Base-by-base conservation (phyloP, 2,113 vertebrate species). In the Chinchilla lanigera region DNA sequence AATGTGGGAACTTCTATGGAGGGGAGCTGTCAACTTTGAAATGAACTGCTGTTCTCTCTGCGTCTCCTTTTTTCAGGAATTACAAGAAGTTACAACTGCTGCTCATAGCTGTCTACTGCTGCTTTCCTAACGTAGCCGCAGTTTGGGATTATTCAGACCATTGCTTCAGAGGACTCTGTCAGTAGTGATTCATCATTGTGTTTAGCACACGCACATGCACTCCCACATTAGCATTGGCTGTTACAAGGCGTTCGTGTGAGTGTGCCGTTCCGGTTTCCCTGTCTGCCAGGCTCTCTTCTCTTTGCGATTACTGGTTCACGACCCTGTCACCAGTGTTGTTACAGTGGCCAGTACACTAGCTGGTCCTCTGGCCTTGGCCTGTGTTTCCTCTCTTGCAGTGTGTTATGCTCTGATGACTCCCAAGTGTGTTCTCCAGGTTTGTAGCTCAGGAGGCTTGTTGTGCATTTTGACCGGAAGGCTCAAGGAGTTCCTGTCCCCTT, bases 401-500 rank as follows among this genome's bases (percentile, higher is more conserved):
- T 50, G 30, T 24, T 93, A 35, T 60, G 94, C 65, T 73, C 93
- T 41, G 47, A 19, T 65, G 69, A 26, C 22, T 90, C 54, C 10
- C 52, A 63, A 60, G 38, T 67, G 12, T 67, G 5, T 82, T 81
- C 30, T 63, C 50, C 8, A 33, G 41, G 22, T 85, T 81, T 91
- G 22, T 75, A 77, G 71, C 69, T 94, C 71, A 35, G 28, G 1
- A 56, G 71, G 13, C 47, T 97, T 88, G 81, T 50, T 56, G 14
- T 78, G 67, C 93, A 13, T 86, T 83, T 87, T 50, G 13, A 50
- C 47, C 44, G 28, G 78, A 78, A 67, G 3, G n/a, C 44, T 78
- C 24, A 83, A 91, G 58, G 35, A 77, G 61, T 61, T 83, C 94
- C 52, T 26, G 24, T 95, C 60, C 90, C 28, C 73, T 94, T 38